Base-by-base conservation (phyloP, 2,113 vertebrate genomes). In the Phoenicopterus ruber region DNA sequence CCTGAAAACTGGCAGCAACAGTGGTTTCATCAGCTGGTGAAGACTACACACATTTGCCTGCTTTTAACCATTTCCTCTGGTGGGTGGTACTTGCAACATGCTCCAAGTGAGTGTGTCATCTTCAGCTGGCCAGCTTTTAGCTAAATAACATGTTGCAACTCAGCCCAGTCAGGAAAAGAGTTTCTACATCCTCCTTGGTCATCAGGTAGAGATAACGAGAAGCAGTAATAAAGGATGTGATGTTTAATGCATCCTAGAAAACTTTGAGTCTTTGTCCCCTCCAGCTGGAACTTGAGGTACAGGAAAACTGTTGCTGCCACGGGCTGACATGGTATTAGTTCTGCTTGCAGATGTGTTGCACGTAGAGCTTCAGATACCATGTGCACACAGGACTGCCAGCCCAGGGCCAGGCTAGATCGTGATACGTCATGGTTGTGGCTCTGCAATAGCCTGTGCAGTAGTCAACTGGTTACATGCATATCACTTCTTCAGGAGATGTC, bases 371-470 rank as follows among this genome's bases (percentile, higher is more conserved):
- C 63, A 40, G 36, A 19, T 26, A 6, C 47, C 32, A 11, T 31
- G 1, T 2, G 19, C 18, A 22, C 36, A 3, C 10, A 50, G 40
- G 62, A 31, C n/a, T 54, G 55, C 14, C 13, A 57, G 54, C 47
- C 80, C 76, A n/a, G 62, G 55, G 66, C 52, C 40, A 32, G 66
- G 10, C n/a, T 40, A 19, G 58, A 29, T 44, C 2, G 3, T 61
- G 50, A 11, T 8, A 15, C 0, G 0, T 16, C 61, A 54, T 54
- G 55, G 26, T 6, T 47, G 26, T 66, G 86, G 31, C 67, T 65
- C 62, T 82, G 86, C 62, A 31, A 10, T 3, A 36, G 13, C 17
- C 57, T 46, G 52, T 49, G 54, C 59, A 34, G n/a, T 2, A 31
- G 28, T 13, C 65, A 69, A 2, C 9, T 44, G 62, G 34, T 70